Evolutionary conservation across 2,797 vertebrate genomes (phyloP), one percentile per base, ranked within the genome.

Genomic region (Bradypodion pumilum): DNA sequence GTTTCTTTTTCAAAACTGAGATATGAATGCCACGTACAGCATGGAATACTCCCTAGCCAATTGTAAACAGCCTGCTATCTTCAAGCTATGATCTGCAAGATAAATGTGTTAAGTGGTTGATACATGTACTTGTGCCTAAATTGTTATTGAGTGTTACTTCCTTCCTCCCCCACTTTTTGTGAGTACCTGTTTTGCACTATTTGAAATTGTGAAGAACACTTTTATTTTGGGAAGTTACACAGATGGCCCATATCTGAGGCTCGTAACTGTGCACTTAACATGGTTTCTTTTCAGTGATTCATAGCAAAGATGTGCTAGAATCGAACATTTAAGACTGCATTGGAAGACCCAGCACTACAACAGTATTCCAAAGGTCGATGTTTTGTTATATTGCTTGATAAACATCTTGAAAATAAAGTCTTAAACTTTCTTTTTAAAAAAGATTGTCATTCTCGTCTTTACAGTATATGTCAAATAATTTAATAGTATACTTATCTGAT

Each of bases 381-480:
- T 94, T 92, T 90, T 89, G 91, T 95, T 94, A 92, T 37, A 89
- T 93, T 94, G 95, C 95, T 94, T 87, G 90, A 91, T 93, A 89
- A 6, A 91, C 88, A 94, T 86, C 93, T 92, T 94, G 92, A 96
- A 95, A 94, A 95, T 89, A 94, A 94, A 96, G 95, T 96, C 95
- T 96, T 95, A 95, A 95, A 83, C 80, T 92, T 95, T 95, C 95
- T 80, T 93, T 95, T 94, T 72, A 60, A 84, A 81, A 90, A 85
- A 35, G 2, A 78, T 80, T 86, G 88, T 86, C 72, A 91, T 87
- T 94, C 81, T 88, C 86, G 92, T 93, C 85, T 85, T 35, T 92
- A 93, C 93, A 94, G 94, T 92, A 93, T 91, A 95, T 94, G n/a
- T 65, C n/a, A n/a, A 92, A 89, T 78, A 86, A 89, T 87, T 91